Percentiles rank a stretch among this genome's conserved stretches.
Evolutionary conservation across 1,140 invertebrate species (phyloP).

Genomic region (Ptiloglossa arizonensis): DNA sequence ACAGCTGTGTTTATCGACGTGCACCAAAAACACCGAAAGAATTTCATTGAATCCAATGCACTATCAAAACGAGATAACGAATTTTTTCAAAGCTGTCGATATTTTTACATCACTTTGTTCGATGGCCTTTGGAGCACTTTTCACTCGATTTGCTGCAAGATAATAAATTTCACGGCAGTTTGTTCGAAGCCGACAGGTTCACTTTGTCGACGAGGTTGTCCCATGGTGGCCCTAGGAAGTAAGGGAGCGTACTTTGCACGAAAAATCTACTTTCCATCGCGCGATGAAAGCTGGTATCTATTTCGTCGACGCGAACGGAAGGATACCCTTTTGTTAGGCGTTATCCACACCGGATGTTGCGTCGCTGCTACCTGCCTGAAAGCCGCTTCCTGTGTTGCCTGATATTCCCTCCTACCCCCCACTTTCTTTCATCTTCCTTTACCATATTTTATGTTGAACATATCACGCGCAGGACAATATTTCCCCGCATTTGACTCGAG

Average conservation of each 20-base stretch:
- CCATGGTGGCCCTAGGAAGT: neutral
- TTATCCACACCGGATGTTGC: conserved; percentile 73
- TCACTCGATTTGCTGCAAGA: neutral
- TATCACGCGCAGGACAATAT: neutral
- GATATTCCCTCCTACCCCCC: conserved; percentile 38
- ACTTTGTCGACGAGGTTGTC: neutral
- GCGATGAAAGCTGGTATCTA: conserved; percentile 58
- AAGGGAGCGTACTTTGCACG: neutral
- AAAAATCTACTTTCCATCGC: conserved; percentile 24
- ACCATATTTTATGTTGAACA: conserved; percentile 11
- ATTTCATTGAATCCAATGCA: too few species aligned
- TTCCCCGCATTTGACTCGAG: neutral
- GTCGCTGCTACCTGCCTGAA: conserved; percentile 64
- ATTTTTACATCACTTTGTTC: neutral
- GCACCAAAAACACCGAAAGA: too few species aligned
- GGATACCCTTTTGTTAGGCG: conserved; percentile 67
- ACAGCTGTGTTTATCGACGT: too few species aligned
- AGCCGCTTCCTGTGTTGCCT: conserved; percentile 62
- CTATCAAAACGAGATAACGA: neutral
- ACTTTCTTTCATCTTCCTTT: conserved; percentile 43
- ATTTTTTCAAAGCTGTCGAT: neutral
- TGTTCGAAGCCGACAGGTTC: neutral
- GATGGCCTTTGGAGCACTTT: neutral
- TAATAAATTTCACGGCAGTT: neutral
- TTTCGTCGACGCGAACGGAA: conserved; percentile 61